These are phyloP conservation scores for Agapornis canus DNA, from an alignment of 2,797 vertebrate species.

Conservation along the genomic window DNA sequence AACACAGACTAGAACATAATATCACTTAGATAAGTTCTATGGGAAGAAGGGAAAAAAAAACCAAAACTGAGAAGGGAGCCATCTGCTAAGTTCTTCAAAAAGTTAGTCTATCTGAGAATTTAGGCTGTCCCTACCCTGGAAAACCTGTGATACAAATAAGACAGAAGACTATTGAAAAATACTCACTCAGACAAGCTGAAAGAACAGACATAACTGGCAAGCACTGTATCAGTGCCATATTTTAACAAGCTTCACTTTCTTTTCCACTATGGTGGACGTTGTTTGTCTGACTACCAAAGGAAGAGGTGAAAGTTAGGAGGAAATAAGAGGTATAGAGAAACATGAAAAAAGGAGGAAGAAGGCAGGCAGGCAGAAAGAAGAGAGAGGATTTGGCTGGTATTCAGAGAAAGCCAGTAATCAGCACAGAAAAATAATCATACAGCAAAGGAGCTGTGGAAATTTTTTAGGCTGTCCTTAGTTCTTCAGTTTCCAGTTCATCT, in stretches of 20 bases:
- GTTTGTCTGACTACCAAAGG: background rate
- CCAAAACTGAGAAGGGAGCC: slow-evolving; percentile 11
- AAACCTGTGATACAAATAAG: slow-evolving; percentile 37
- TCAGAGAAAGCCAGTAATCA: background rate
- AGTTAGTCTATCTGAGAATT: slow-evolving; percentile 31
- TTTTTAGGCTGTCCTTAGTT: background rate
- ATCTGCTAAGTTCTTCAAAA: slow-evolving; percentile 51
- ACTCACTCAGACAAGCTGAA: background rate
- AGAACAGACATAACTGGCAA: slow-evolving; percentile 26
- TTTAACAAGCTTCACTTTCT: background rate
- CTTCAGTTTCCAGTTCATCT: background rate
- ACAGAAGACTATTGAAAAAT: slow-evolving; percentile 14
- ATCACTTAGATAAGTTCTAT: slow-evolving; percentile 21
- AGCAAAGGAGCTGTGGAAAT: background rate
- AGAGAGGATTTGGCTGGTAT: background rate
- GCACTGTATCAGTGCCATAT: background rate
- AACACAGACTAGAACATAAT: slow-evolving; percentile 3
- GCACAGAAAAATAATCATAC: background rate
- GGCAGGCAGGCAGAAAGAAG: background rate
- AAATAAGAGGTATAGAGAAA: background rate
- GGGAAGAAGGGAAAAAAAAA: background rate
- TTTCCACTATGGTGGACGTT: background rate
- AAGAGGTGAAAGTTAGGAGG: background rate
- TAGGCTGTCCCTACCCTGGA: slow-evolving; percentile 30
- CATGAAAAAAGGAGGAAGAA: background rate